Base-by-base conservation (phyloP, 2,888 invertebrate genomes). In the Luperina testacea region DNA sequence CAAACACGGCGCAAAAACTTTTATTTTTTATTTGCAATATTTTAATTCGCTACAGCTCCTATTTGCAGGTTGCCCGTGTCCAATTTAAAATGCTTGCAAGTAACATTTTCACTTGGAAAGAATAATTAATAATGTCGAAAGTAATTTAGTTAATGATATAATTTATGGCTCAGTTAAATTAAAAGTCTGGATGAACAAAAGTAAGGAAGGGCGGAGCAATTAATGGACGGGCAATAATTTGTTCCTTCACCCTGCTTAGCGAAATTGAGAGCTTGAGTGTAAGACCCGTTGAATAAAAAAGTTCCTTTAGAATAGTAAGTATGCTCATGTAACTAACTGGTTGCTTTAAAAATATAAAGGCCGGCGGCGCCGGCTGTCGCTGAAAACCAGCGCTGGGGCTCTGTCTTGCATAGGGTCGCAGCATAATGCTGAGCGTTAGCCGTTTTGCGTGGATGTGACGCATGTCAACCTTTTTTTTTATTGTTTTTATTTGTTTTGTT, bases 141-240 rank as follows among this genome's bases (percentile, higher is more conserved):
- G 77, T 78, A 87, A 88, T 86, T 88, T 75, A 77, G 27, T 81
- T 81, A 87, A 87, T 87, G 72, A 82, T 65, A 71, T 82, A 88
- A 88, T 88, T 87, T 82, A 87, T 87, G 57, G 72, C 64, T 53
- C 27, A 32, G 69, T 65, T 83, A 76, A 83, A 86, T 87, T 84
- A 82, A 76, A 82, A 81, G 75, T 76, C 48, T 81, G 57, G 57
- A 51, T 48, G 78, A 75, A 72, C 65, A 80, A 86, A 79, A 75
- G 59, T 77, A 72, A 65, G 82, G 69, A 76, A 70, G 68, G 83
- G 69, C 53, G 86, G 51, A 45, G 65, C 81, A 82, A 84, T 82
- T 88, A 84, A 77, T 53, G 69, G 73, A 57, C 67, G 81, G 71
- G 64, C 73, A 68, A 72, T 78, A 86, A 86, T 79, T 86, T 85